Base-by-base conservation (phyloP, 2,113 vertebrate species). In the Phycodurus eques region DNA sequence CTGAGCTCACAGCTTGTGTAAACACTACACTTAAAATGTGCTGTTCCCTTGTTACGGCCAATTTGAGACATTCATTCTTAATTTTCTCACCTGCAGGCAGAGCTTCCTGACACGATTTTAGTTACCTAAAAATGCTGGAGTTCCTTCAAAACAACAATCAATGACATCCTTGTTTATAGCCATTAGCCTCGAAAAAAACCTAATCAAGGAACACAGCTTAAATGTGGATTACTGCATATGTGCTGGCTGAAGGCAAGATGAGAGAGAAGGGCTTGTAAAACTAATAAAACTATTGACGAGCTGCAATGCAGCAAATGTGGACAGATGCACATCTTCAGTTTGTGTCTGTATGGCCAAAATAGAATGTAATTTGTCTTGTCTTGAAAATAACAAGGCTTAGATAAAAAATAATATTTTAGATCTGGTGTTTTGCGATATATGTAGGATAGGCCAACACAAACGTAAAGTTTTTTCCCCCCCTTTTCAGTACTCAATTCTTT, bases 71-170 rank as follows among this genome's bases (percentile, higher is more conserved):
- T 80, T 64, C 56, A 60, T 57, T 76, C 46, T 60, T 76, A 42
- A 79, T 87, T 83, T 86, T 76, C 83, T 74, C 17, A 17, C 59
- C 82, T 74, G 79, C 68, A 59, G 77, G 75, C 72, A 51, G 72
- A 19, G 33, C 67, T 80, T 76, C 10, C 19, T 71, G 80, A 84
- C 74, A 43, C 64, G 11, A 64, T n/a, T 80, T 62, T 33, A 70
- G 72, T 85, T 86, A 71, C 62, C 44, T 70, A 74, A 87, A 79
- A 78, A 73, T 68, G 35, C 35, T 1, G 31, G 9, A 39, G n/a
- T 60, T 74, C 5, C 49, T 71, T 67, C 71, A 80, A 76, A 83
- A 88, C 84, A 83, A 84, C 81, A 83, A 82, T 87, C 82, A 80
- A 84, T 87, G 74, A 83, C 5, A 57, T 77, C 49, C 67, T 51